phyloP scores from a whole-genome alignment of 2,888 invertebrate genomes.

The Oxycera nigricornis region DNA sequence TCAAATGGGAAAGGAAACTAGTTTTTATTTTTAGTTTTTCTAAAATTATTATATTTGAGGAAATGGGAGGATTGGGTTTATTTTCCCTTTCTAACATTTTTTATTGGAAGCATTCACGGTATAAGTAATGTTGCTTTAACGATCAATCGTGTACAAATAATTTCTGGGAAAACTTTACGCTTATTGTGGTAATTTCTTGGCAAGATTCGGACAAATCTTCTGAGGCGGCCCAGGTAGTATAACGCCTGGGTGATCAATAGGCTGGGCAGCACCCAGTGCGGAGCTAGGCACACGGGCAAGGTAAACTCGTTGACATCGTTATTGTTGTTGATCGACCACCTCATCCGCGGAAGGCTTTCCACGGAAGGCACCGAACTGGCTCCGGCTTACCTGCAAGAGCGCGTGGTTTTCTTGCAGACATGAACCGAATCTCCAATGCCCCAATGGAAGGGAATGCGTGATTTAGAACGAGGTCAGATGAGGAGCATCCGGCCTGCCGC shows the following conservation, averaged over 20 bases:
- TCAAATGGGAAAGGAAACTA: too few species aligned
- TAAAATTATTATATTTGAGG: too few species aligned
- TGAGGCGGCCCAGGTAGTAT: too few species aligned
- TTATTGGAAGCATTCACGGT: too few species aligned
- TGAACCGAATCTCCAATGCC: constrained; percentile 18
- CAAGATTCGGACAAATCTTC: too few species aligned
- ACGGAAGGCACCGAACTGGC: neutral
- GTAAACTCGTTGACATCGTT: constrained; percentile 33
- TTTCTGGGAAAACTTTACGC: too few species aligned
- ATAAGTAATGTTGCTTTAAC: too few species aligned
- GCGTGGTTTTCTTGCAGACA: neutral
- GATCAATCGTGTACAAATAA: too few species aligned
- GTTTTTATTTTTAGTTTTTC: too few species aligned
- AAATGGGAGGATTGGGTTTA: too few species aligned
- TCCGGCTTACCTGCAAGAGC: neutral
- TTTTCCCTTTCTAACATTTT: too few species aligned
- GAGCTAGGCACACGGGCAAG: neutral
- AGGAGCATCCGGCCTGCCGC: constrained; percentile 34
- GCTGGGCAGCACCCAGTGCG: neutral
- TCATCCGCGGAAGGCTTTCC: constrained; percentile 1
- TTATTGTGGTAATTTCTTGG: too few species aligned
- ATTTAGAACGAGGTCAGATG: constrained; percentile 39
- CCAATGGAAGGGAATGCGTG: constrained; percentile 17
- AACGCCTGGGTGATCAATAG: neutral
- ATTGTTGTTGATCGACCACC: constrained; percentile 12